These are phyloP conservation scores for Platerodrilus igneus DNA, from an alignment of 2,888 invertebrate species.

Conservation along the genomic window DNA sequence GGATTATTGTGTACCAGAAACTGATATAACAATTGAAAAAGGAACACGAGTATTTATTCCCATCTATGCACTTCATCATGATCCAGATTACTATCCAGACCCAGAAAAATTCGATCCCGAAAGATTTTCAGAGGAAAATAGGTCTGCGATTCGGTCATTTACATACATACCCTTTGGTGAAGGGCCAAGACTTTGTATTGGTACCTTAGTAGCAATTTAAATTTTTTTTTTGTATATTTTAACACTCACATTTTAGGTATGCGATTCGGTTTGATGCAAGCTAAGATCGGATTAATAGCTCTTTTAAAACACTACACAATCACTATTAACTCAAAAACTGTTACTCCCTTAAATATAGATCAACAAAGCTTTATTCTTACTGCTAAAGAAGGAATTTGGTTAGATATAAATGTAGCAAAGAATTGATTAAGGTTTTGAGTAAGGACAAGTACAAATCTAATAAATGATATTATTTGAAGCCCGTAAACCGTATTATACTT, in stretches of 20 bases:
- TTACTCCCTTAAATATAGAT: too few relatives aligned
- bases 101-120: constrained; percentile 15
- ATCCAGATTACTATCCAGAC: constrained; percentile 14
- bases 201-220: constrained; percentile 34
- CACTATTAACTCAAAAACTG: not conserved
- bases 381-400: too few relatives aligned
- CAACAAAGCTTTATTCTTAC: too few relatives aligned
- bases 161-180: constrained; percentile 57
- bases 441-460: too few relatives aligned
- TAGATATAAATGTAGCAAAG: too few relatives aligned
- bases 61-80: constrained; percentile 11
- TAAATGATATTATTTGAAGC: too few relatives aligned
- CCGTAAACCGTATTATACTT: too few relatives aligned
- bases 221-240: too few relatives aligned
- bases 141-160: constrained; percentile 50
- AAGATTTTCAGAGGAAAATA: constrained; percentile 53
- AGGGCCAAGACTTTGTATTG: constrained; percentile 56
- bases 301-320: not conserved
- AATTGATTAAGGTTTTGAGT: too few relatives aligned
- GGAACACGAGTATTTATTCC: constrained; percentile 11
- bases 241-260: not conserved
- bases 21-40: constrained; percentile 8
- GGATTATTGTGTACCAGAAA: constrained; percentile 11
- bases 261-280: not conserved
- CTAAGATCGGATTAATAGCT: not conserved